Percentiles rank a stretch among this genome's conserved stretches.
Evolutionary conservation across 2,113 vertebrate genomes (phyloP).

Genomic region (Malurus alboscapulatus): DNA sequence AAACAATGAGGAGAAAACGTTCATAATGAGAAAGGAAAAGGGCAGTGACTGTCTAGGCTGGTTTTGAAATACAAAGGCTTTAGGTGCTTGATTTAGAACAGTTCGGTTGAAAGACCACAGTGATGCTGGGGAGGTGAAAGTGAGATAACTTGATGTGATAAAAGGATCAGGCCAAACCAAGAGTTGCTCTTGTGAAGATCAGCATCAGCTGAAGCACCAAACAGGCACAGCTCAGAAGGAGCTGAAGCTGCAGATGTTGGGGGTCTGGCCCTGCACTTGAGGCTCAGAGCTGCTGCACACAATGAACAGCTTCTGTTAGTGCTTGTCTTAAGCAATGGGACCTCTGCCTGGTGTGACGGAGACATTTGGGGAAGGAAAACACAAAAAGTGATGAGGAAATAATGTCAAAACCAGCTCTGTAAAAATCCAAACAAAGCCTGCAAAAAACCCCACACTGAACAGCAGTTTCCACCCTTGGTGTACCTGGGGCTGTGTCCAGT

Average conservation of each 20-base stretch:
- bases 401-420: not conserved
- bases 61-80: not conserved
- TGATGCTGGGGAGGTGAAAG: not conserved
- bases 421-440: not conserved
- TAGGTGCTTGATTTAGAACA: not conserved
- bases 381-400: not conserved
- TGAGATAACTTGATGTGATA: not conserved
- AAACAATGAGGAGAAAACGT: not conserved
- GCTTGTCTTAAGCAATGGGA: fast-evolving
- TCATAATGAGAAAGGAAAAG: not conserved
- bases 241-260: not conserved
- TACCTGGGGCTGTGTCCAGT: not conserved
- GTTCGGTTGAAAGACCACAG: not conserved
- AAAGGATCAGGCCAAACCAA: not conserved
- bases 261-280: not conserved
- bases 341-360: not conserved
- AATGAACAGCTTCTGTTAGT: not conserved
- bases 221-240: not conserved
- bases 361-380: not conserved
- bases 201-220: not conserved
- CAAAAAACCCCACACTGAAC: not conserved
- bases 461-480: fast-evolving
- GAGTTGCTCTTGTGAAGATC: not conserved
- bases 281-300: not conserved
- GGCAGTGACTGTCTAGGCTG: not conserved